phyloP scores from a whole-genome alignment of 2,113 vertebrate genomes.

The Marmota flaviventris region DNA sequence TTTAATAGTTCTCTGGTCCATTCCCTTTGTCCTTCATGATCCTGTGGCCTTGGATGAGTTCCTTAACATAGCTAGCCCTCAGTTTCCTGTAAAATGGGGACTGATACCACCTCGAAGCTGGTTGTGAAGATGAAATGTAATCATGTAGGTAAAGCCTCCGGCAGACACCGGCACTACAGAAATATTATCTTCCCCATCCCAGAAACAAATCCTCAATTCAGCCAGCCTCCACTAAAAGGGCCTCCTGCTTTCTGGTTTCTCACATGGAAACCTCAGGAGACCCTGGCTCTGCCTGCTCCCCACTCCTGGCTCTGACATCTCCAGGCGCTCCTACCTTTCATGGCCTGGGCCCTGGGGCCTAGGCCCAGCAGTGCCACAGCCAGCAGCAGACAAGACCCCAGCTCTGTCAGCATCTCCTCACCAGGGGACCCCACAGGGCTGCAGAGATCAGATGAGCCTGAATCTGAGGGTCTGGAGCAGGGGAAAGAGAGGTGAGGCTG shows the following conservation, averaged over 20 bases:
- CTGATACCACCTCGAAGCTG: not conserved
- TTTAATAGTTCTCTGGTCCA: not conserved
- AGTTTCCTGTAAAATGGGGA: not conserved
- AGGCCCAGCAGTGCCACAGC: slow-evolving; percentile 87
- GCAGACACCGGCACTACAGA: not conserved
- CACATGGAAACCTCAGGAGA: not conserved
- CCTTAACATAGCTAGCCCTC: not conserved
- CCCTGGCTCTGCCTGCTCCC: not conserved
- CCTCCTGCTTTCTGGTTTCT: not conserved
- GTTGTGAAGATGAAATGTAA: not conserved
- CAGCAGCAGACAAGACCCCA: slow-evolving; percentile 78
- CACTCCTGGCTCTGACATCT: not conserved
- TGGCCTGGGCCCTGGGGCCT: slow-evolving; percentile 85
- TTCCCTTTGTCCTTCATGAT: not conserved
- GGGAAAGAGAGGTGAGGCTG: slow-evolving; percentile 85
- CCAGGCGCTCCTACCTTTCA: slow-evolving; percentile 92
- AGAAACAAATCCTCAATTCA: not conserved
- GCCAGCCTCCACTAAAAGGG: fast-evolving
- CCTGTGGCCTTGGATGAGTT: not conserved
- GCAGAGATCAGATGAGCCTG: not conserved
- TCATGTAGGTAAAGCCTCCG: not conserved
- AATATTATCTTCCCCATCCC: not conserved
- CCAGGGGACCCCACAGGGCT: not conserved
- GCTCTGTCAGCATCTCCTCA: slow-evolving; percentile 67
- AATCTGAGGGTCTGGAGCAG: slow-evolving; percentile 37